These are phyloP conservation scores for Seriola quinqueradiata DNA, from an alignment of 2,113 vertebrate species.

Conservation along the genomic window DNA sequence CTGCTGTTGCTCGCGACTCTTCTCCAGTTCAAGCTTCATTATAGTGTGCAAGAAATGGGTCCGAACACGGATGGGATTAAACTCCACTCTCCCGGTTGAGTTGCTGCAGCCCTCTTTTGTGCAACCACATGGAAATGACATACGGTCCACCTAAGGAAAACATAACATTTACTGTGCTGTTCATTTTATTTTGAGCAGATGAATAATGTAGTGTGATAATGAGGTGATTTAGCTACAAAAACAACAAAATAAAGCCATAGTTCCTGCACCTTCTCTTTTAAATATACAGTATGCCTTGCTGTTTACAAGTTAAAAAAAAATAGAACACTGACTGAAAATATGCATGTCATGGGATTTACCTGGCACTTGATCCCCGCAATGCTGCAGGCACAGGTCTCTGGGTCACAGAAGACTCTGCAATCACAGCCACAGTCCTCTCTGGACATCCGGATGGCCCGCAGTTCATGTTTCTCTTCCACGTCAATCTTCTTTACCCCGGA, in stretches of 20 bases:
- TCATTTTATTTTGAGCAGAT: conserved; percentile 4
- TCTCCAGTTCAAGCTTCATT: conserved; percentile 99
- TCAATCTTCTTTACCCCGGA: conserved; percentile 98
- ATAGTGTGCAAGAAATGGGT: conserved; percentile 99
- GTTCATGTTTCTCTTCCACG: conserved; percentile 97
- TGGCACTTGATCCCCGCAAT: conserved; percentile 98
- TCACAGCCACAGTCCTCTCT: conserved; percentile 98
- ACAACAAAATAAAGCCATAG: neutral
- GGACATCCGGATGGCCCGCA: conserved; percentile 94
- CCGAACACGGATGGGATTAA: conserved; percentile 98
- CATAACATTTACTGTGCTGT: conserved; percentile 33
- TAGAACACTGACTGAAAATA: neutral
- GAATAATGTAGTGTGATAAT: neutral
- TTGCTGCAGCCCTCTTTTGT: conserved; percentile 99
- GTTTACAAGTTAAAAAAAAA: conserved; percentile 12
- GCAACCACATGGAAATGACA: conserved; percentile 99
- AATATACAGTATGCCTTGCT: neutral
- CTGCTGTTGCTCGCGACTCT: conserved; percentile 94
- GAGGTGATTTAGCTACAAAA: neutral
- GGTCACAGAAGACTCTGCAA: conserved; percentile 96
- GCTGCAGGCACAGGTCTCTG: conserved; percentile 97
- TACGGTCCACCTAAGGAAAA: conserved; percentile 94
- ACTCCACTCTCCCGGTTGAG: conserved; percentile 96
- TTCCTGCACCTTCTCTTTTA: conserved; percentile 4
- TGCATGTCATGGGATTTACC: conserved; percentile 80